phyloP scores from a whole-genome alignment of 2,888 invertebrate genomes.

The Amphipoea lucens region DNA sequence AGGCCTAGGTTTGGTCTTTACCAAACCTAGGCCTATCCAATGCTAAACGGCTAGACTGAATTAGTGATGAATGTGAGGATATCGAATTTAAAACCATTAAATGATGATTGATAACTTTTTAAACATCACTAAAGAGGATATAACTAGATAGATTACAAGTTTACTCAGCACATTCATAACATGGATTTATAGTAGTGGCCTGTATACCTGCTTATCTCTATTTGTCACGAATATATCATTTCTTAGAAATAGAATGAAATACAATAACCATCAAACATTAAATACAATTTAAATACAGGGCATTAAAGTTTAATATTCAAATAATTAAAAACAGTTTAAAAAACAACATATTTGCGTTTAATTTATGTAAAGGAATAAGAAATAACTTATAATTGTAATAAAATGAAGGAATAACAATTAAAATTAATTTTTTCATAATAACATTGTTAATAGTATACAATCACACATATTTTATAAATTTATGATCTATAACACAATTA shows the following conservation, averaged over 20 bases:
- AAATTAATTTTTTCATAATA: conserved; percentile 5
- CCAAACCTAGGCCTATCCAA: too few relatives aligned
- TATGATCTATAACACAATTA: background rate
- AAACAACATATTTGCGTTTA: conserved; percentile 6
- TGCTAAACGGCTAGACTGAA: background rate
- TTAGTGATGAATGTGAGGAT: background rate
- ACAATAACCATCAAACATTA: conserved; percentile 1
- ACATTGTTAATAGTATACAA: background rate
- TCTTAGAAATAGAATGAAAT: background rate
- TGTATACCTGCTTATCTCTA: background rate
- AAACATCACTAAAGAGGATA: background rate
- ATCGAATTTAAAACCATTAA: background rate
- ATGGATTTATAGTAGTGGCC: background rate
- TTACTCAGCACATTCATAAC: background rate
- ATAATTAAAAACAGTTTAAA: conserved; percentile 16
- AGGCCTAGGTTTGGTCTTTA: background rate
- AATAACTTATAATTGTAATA: conserved; percentile 10
- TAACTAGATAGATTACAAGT: background rate
- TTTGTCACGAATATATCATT: background rate
- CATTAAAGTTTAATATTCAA: conserved; percentile 12
- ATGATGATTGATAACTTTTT: background rate
- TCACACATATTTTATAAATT: background rate
- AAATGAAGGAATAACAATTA: conserved; percentile 8
- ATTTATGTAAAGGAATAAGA: conserved; percentile 20
- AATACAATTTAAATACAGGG: conserved; percentile 9